phyloP scores from a whole-genome alignment of 1,140 invertebrate genomes.

The Luehdorfia chinensis region DNA sequence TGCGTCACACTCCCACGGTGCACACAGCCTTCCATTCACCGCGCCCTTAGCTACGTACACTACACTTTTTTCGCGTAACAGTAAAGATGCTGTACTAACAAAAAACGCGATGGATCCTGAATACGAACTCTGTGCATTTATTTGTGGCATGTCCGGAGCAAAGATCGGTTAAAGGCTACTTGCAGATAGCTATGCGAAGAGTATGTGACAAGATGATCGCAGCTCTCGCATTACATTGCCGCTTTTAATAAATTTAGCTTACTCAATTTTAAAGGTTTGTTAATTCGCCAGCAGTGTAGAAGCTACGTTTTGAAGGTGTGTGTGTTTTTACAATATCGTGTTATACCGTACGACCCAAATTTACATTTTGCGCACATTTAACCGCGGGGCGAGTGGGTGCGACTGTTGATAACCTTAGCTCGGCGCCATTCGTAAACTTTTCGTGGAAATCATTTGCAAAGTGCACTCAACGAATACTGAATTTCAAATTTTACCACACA shows the following conservation, averaged over 20 bases:
- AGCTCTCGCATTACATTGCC: conserved; percentile 9
- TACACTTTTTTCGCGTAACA: neutral
- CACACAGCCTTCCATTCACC: neutral
- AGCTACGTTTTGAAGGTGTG: neutral
- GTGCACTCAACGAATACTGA: too few species aligned
- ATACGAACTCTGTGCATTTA: conserved; percentile 12
- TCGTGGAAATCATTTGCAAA: too few species aligned
- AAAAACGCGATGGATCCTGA: conserved; percentile 11
- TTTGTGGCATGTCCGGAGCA: conserved; percentile 29
- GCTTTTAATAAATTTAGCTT: neutral
- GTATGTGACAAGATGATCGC: neutral
- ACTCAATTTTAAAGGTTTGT: neutral
- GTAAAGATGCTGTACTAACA: neutral
- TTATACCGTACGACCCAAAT: conserved; percentile 15
- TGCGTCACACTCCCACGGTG: conserved; percentile 30
- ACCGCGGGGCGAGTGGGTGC: conserved; percentile 11
- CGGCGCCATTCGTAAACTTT: too few species aligned
- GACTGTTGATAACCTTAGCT: too few species aligned
- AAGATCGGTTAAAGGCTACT: conserved; percentile 12
- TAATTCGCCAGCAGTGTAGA: neutral
- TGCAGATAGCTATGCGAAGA: conserved; percentile 7
- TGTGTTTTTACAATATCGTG: neutral
- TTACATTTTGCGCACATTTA: neutral
- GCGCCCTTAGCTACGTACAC: neutral
- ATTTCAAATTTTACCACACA: too few species aligned